Percentiles rank a stretch among this genome's conserved stretches.
Conservation (phyloP, 2,888 invertebrate species). For the Zhuqinia jingwanae region DNA sequence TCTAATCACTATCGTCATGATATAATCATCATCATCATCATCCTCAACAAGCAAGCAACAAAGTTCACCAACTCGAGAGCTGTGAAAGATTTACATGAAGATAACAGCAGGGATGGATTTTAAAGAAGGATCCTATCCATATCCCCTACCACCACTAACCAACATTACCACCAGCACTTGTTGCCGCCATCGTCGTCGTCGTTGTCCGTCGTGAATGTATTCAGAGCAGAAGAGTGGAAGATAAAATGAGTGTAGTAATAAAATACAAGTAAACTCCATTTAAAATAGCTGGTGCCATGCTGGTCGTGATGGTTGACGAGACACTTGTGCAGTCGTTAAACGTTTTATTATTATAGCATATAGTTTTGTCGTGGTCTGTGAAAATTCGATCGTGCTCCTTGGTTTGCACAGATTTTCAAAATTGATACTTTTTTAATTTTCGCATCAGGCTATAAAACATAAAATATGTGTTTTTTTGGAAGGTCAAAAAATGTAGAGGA, state of each 20-base stretch:
- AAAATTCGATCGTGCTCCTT: neutral
- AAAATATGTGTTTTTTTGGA: neutral
- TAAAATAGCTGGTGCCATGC: conserved; percentile 6
- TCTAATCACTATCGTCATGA: conserved; percentile 18
- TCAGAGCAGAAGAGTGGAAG: neutral
- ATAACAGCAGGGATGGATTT: conserved; percentile 6
- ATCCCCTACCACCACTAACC: too few relatives aligned
- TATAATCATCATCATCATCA: neutral
- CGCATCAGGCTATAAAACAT: neutral
- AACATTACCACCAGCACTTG: neutral
- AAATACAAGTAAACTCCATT: neutral
- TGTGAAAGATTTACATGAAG: conserved; percentile 33
- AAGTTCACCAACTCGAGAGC: conserved; percentile 40
- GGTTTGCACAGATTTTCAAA: conserved; percentile 15
- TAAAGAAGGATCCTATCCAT: neutral
- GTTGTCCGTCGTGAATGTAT: neutral
- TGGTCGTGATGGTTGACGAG: conserved; percentile 22
- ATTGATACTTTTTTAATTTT: conserved; percentile 14
- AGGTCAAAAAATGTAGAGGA: neutral
- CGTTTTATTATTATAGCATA: neutral
- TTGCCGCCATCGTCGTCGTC: neutral
- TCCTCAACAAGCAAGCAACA: neutral
- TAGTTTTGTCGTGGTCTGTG: neutral
- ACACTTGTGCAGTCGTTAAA: conserved; percentile 39
- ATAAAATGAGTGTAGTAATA: neutral